Evolutionary conservation across 2,888 invertebrate genomes (phyloP), one percentile per base, ranked within the genome.

Genomic region (Dryococelus australis): DNA sequence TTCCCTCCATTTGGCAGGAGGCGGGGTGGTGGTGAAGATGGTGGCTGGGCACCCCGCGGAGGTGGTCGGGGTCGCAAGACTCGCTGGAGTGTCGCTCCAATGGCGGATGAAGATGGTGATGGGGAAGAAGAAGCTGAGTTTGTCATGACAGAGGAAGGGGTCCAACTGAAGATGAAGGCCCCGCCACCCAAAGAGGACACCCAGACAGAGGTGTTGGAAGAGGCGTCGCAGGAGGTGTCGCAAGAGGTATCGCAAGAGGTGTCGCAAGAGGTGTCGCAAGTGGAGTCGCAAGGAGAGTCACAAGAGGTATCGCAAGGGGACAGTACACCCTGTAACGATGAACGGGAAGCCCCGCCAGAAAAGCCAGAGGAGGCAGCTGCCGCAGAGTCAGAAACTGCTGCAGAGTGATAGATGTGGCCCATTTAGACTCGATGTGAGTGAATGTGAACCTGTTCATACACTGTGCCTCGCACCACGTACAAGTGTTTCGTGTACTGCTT

Each of bases 81-180:
- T 47, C 89, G 92, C 43, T 91, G 91, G 91, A 90, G 91, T 79
- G 91, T 90, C 90, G 89, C 47, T 47, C 35, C 65, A 47, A 0
- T 26, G 10, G 24, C 2, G 2, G 65, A 65, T 2, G 65, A 24
- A 26, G 43, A 47, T 26, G 53, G 27, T 16, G 24, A 27, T 8
- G 47, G 20, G 35, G 85, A 26, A 2, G 78, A 86, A 1, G 86
- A 27, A n/a, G 35, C 53, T 8, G 78, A 78, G 53, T 43, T 43
- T n/a, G 86, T 83, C 35, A 83, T 28, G 85, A 92, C 92, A 84
- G 92, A n/a, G 92, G 92, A 89, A 27, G 87, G 80, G 92, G 92
- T 86, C 92, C 92, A 27, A 13, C 35, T 83, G 28, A 43, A 83
- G 83, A 0, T 24, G 20, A 28, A 43, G 20, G 28, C 35, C 13